Conservation (phyloP, 1,140 invertebrate genomes). For the Habropoda laboriosa region DNA sequence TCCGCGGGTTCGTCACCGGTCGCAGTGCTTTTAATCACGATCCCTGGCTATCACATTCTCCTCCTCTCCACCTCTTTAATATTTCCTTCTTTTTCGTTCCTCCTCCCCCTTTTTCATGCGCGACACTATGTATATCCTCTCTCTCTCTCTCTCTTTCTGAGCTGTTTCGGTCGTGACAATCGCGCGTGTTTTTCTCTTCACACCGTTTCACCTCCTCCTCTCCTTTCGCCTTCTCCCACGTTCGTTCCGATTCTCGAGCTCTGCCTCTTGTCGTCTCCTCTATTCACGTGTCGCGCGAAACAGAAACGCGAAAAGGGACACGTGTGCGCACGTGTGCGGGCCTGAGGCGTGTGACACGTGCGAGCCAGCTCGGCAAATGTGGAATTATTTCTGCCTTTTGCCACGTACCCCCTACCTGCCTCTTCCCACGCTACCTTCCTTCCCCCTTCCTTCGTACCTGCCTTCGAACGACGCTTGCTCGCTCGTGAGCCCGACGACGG, state of each 20-base stretch:
- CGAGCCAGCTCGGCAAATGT: constrained; percentile 53
- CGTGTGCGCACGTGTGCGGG: constrained; percentile 41
- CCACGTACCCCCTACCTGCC: constrained; percentile 40
- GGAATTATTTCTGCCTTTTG: constrained; percentile 59
- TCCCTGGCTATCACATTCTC: constrained; percentile 34
- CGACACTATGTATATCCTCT: background rate
- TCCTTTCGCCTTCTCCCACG: background rate
- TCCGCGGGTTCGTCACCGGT: constrained; percentile 39
- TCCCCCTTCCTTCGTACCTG: constrained; percentile 28
- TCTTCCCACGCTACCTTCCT: constrained; percentile 40
- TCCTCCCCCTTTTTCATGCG: background rate
- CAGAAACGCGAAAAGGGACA: constrained; percentile 19
- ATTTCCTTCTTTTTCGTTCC: background rate
- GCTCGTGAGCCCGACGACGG: constrained; percentile 40
- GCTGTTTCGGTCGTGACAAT: no score
- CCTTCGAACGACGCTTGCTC: constrained; percentile 45
- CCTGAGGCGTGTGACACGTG: constrained; percentile 49
- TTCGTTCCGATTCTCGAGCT: background rate
- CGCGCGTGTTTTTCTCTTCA: no score
- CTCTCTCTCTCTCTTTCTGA: background rate
- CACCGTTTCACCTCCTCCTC: background rate
- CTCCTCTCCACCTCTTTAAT: background rate
- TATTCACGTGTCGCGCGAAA: constrained; percentile 39
- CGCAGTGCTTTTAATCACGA: constrained; percentile 64
- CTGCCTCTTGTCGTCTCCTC: background rate